Conservation (phyloP, 2,113 vertebrate species). For the Datnioides undecimradiatus region DNA sequence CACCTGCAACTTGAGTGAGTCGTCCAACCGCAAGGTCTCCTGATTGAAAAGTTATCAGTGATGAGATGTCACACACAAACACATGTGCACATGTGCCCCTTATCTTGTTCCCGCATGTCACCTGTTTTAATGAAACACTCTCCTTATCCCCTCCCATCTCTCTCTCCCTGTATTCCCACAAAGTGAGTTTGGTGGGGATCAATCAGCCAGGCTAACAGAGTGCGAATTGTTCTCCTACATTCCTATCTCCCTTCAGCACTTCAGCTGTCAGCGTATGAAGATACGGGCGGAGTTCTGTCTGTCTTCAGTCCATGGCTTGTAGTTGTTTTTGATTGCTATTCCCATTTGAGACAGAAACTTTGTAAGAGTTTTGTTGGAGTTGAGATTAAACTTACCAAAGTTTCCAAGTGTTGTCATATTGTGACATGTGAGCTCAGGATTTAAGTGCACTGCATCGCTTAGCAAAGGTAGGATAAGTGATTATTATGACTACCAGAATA, state of each 20-base stretch:
- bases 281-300: conserved; percentile 45
- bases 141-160: conserved; percentile 71
- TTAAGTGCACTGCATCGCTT: conserved; percentile 25
- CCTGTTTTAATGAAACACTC: conserved; percentile 80
- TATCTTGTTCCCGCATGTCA: conserved; percentile 76
- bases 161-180: conserved; percentile 49
- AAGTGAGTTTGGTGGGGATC: conserved; percentile 73
- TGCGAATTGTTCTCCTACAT: conserved; percentile 66
- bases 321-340: conserved; percentile 52
- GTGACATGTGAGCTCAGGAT: conserved; percentile 28
- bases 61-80: conserved; percentile 67
- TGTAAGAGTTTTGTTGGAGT: conserved; percentile 29
- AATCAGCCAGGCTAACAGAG: conserved; percentile 68
- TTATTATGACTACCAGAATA: conserved; percentile 37
- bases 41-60: conserved; percentile 76
- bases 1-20: conserved; percentile 50
- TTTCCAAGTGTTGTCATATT: conserved; percentile 30
- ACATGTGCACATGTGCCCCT: conserved; percentile 52
- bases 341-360: conserved; percentile 36
- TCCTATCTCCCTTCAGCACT: conserved; percentile 64
- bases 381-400: conserved; percentile 44
- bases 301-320: conserved; percentile 35
- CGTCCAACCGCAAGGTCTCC: conserved; percentile 54
- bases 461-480: conserved; percentile 44
- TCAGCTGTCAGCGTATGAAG: conserved; percentile 58